Base-by-base conservation (phyloP, 2,888 invertebrate species). In the Ferrisia virgata region DNA sequence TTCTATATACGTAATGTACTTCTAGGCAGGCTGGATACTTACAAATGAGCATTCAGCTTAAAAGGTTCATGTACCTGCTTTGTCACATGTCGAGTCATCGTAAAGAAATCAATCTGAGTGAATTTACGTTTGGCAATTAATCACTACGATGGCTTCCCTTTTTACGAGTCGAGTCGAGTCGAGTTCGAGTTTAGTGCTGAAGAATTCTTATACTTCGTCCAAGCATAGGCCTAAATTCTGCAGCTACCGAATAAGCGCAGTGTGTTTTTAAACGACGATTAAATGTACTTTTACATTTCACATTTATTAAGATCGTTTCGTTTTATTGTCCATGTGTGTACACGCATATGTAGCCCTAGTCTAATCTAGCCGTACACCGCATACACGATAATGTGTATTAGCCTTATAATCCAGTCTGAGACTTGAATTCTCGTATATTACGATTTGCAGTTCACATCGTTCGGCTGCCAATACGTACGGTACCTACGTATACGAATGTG, bases 51-150 rank as follows among this genome's bases (percentile, higher is more conserved):
- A n/a, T n/a, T n/a, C n/a, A n/a, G n/a, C n/a, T n/a, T n/a, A n/a
- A n/a, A n/a, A n/a, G n/a, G n/a, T n/a, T n/a, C n/a, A n/a, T n/a
- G n/a, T n/a, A n/a, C n/a, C n/a, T n/a, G n/a, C 72, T 72, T 72
- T 72, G 72, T 72, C 72, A 72, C 72, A 72, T 33, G 72, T 72
- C 72, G 72, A 72, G 72, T 72, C 72, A 72, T 72, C 72, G 72
- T 33, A 18, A 13, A 33, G 33, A 72, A 33, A 72, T 72, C 72
- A 72, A 72, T 72, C 72, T n/a, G 8, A 33, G 0, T 33, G 25
- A 33, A 72, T 58, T 28, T 64, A 64, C 31, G 33, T 11, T 33
- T 72, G 33, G n/a, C 36, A 1, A 72, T 72, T 72, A 22, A 64
- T 64, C 58, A 25, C 4, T 28, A 4, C 3, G n/a, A 1, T 64